A percentile compares a stretch with the other conserved stretches of the same genome.
phyloP scores from a whole-genome alignment of 30 jellyfish, hydroid and myxozoan species.

The Sanderia malayensis region DNA sequence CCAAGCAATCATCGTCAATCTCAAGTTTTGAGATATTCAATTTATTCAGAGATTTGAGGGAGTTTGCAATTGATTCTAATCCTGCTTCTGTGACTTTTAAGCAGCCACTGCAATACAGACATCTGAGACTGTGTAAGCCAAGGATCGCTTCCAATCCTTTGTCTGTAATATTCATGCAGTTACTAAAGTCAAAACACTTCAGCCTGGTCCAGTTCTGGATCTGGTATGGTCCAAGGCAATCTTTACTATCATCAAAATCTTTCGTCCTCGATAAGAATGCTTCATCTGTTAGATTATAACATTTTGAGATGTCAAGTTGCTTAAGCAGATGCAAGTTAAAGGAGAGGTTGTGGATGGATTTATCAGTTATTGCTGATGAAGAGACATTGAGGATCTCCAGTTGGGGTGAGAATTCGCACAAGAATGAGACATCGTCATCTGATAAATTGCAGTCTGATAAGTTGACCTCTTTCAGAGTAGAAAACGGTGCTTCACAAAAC shows the following conservation, averaged over 20 bases:
- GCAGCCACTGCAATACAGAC: slow-evolving; percentile 16
- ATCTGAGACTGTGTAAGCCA: neutral
- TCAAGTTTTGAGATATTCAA: slow-evolving; percentile 12
- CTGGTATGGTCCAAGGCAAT: neutral
- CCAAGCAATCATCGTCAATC: slow-evolving; percentile 22
- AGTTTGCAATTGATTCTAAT: neutral
- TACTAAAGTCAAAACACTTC: slow-evolving; percentile 8
- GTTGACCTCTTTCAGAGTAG: neutral
- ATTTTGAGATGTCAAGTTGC: slow-evolving; percentile 36
- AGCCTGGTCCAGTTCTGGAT: slow-evolving; percentile 15
- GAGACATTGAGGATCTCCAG: slow-evolving; percentile 8
- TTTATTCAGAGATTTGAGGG: neutral
- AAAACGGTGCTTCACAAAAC: neutral
- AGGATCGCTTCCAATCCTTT: slow-evolving; percentile 7
- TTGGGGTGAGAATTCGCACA: neutral
- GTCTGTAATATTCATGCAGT: slow-evolving; percentile 23
- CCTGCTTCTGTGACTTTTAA: neutral
- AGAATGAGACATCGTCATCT: neutral
- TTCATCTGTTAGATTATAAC: slow-evolving; percentile 6
- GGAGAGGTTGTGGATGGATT: neutral
- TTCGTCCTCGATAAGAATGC: neutral
- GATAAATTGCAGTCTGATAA: slow-evolving; percentile 18
- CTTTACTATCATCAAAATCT: neutral
- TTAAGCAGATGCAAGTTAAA: neutral
- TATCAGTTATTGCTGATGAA: slow-evolving; percentile 21